Evolutionary conservation across 2,888 invertebrate genomes (phyloP).

Genomic region (Thymelicus sylvestris): DNA sequence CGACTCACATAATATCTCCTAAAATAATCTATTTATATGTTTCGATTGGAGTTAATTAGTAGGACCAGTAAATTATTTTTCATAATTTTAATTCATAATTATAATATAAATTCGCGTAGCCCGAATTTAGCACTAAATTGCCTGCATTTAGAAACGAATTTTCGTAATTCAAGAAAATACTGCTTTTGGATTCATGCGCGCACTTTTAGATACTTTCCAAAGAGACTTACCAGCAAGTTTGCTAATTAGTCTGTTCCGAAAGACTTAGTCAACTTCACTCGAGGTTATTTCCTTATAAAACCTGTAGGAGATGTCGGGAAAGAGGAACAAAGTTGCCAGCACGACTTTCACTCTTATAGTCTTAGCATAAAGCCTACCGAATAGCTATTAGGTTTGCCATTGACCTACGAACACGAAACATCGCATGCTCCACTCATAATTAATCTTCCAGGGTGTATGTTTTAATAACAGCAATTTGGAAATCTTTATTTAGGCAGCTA

Average conservation of each 20-base stretch:
- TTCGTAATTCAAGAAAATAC: neutral
- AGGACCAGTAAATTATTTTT: no score
- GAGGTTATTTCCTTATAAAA: slow-evolving; percentile 34
- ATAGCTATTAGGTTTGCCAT: slow-evolving; percentile 21
- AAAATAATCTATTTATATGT: no score
- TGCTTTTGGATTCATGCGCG: neutral
- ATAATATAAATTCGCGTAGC: neutral
- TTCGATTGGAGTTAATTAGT: no score
- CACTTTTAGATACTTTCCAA: slow-evolving; percentile 19
- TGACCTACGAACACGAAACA: slow-evolving; percentile 34
- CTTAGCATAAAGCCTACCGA: neutral
- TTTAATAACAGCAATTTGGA: slow-evolving; percentile 33
- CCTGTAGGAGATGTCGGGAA: slow-evolving; percentile 29
- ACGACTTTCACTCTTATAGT: slow-evolving; percentile 5
- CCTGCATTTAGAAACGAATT: neutral
- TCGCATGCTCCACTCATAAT: slow-evolving; percentile 34
- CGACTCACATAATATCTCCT: no score
- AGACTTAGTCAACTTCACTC: slow-evolving; percentile 21
- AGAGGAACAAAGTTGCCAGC: slow-evolving; percentile 19
- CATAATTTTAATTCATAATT: no score
- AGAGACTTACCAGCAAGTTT: slow-evolving; percentile 20
- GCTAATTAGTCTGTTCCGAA: slow-evolving; percentile 31
- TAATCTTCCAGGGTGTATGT: slow-evolving; percentile 36
- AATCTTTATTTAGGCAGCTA: slow-evolving; percentile 31
- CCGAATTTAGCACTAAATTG: neutral